phyloP scores from a whole-genome alignment of 2,797 vertebrate species.

The Okamejei kenojei region DNA sequence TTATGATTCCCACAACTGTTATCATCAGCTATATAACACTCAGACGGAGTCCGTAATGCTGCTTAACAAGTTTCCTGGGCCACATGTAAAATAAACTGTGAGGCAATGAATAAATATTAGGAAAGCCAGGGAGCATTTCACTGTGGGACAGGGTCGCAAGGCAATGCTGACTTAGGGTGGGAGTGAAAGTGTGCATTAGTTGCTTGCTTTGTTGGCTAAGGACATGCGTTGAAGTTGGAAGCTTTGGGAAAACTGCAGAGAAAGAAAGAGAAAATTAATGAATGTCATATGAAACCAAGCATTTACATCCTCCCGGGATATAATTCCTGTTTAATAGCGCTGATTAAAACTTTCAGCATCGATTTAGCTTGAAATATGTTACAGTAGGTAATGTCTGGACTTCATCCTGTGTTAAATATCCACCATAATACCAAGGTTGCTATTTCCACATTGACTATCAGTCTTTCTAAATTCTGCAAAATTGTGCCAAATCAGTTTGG shows the following conservation, averaged over 20 bases:
- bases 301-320: neutral
- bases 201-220: neutral
- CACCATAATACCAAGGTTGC: neutral
- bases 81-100: neutral
- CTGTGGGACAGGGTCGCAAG: neutral
- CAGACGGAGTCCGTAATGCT: neutral
- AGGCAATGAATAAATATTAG: neutral
- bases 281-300: conserved; percentile 14
- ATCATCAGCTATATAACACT: neutral
- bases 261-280: neutral
- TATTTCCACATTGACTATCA: neutral
- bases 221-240: neutral
- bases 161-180: neutral
- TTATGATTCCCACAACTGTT: neutral
- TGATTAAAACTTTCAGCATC: neutral
- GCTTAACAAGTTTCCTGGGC: neutral
- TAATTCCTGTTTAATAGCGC: neutral
- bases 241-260: neutral
- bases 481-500: neutral
- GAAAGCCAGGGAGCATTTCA: neutral
- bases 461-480: neutral
- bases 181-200: neutral
- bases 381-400: neutral
- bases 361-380: conserved; percentile 12
- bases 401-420: conserved; percentile 19